A percentile compares a stretch with the other conserved stretches of the same genome.
Evolutionary conservation across 2,113 vertebrate species (phyloP).

Genomic region (Oncorhynchus mykiss): DNA sequence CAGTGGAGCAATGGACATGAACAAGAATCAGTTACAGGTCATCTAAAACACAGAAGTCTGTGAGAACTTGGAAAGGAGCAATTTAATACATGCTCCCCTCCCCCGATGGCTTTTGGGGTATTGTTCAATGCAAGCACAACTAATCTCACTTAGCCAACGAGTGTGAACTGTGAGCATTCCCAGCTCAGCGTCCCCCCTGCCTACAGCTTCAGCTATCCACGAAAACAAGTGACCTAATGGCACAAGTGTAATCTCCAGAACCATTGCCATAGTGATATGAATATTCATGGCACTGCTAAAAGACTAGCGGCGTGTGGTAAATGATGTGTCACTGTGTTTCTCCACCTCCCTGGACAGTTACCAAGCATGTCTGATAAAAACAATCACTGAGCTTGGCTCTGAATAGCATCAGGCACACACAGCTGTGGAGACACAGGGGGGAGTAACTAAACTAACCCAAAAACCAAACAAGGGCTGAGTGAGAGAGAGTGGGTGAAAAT

Average conservation of each 20-base stretch:
- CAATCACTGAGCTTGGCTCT: not conserved
- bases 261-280: slow-evolving; percentile 15
- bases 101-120: not conserved
- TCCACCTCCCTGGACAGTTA: slow-evolving; percentile 2
- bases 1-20: not conserved
- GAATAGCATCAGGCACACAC: not conserved
- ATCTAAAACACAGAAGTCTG: not conserved
- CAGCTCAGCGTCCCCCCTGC: not conserved
- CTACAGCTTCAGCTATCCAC: not conserved
- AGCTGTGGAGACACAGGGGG: not conserved
- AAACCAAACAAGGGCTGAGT: not conserved
- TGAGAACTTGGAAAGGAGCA: not conserved
- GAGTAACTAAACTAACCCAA: not conserved
- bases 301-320: not conserved
- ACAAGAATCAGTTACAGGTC: not conserved
- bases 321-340: slow-evolving; percentile 1
- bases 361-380: not conserved
- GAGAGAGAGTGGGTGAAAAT: too few species aligned
- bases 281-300: slow-evolving; percentile 11
- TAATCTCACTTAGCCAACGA: not conserved
- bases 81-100: not conserved
- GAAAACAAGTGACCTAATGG: not conserved
- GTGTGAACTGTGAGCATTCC: slow-evolving; percentile 6
- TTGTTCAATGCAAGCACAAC: not conserved
- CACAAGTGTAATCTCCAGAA: slow-evolving; percentile 7